Base-by-base conservation (phyloP, 1,140 invertebrate genomes). In the Zaprionus africanus region DNA sequence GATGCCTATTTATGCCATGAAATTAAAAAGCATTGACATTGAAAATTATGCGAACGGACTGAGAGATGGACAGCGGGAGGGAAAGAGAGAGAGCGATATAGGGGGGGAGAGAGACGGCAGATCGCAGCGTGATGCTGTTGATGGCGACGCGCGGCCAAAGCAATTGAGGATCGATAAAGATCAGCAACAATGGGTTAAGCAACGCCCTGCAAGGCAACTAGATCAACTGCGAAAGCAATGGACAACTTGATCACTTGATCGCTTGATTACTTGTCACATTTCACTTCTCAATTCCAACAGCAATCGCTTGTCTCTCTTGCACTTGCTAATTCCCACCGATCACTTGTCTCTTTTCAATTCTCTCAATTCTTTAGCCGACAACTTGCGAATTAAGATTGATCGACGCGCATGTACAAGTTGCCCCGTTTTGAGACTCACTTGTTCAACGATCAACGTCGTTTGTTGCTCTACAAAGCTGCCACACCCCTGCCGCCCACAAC, bases 1-100 rank as follows among this genome's bases (percentile, higher is more conserved):
- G 54, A 24, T 72, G 79, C 63, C 84, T 79, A 72, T 78, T 83
- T 75, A 83, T 80, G 83, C 77, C 83, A 80, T 72, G 60, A 88
- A 88, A 81, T 81, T 81, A 56, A 87, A 87, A 87, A 88, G 81
- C 85, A 90, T 88, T 90, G 84, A 90, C 84, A 88, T 88, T 88
- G 84, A 88, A 88, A 88, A 90, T 76, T 71, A 90, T 88, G 84
- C 82, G 68, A 86, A 79, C 67, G 70, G 54, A 28, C 43, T 11
- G 43, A 54, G 31, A 19, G 59, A 41, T 38, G 28, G 24, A 43
- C 17, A 43, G n/a, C 17, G 5, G n/a, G n/a, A 43, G 41, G 6
- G 41, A 43, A 7, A 9, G 6, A 4, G n/a, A 17, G 2, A 11
- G 41, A 15, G 13, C n/a, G 13, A 22, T 1, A 22, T 22, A 17